These are phyloP conservation scores for Spinibarbus caldwelli DNA, from an alignment of 2,797 vertebrate species.

Conservation along the genomic window DNA sequence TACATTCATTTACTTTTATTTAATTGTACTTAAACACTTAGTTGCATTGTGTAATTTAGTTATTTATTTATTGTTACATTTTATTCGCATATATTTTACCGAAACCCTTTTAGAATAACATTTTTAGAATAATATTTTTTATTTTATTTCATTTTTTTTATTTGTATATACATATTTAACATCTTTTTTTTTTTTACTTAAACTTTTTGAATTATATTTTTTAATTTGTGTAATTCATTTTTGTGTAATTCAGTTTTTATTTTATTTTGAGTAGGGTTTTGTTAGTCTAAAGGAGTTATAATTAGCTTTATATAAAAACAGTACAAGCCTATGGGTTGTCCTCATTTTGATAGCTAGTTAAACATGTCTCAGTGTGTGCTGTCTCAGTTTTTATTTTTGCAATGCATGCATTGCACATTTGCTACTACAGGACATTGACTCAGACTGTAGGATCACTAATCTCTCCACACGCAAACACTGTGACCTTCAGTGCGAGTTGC, in stretches of 20 bases:
- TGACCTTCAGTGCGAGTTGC: conserved; percentile 31
- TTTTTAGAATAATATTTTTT: too few relatives aligned
- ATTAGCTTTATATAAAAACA: not conserved
- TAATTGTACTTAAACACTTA: too few relatives aligned
- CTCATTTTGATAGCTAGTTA: not conserved
- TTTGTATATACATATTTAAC: too few relatives aligned
- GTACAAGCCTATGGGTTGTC: not conserved
- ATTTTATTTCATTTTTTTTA: too few relatives aligned
- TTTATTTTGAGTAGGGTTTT: not conserved
- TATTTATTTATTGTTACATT: too few relatives aligned
- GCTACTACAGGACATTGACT: not conserved
- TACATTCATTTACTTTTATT: too few relatives aligned
- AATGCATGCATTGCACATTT: conserved; percentile 14
- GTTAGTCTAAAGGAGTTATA: not conserved
- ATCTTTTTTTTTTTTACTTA: too few relatives aligned
- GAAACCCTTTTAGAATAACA: too few relatives aligned
- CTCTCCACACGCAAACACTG: not conserved
- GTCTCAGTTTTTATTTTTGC: conserved; percentile 47
- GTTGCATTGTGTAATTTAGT: too few relatives aligned
- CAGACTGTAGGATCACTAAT: not conserved
- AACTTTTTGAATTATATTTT: too few relatives aligned
- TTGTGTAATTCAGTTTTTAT: not conserved
- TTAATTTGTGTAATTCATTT: too few relatives aligned
- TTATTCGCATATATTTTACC: too few relatives aligned
- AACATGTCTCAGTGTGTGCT: conserved; percentile 22